Percentiles rank a stretch among this genome's conserved stretches.
phyloP scores from a whole-genome alignment of 2,797 vertebrate species.

The Sebastes iracundus region DNA sequence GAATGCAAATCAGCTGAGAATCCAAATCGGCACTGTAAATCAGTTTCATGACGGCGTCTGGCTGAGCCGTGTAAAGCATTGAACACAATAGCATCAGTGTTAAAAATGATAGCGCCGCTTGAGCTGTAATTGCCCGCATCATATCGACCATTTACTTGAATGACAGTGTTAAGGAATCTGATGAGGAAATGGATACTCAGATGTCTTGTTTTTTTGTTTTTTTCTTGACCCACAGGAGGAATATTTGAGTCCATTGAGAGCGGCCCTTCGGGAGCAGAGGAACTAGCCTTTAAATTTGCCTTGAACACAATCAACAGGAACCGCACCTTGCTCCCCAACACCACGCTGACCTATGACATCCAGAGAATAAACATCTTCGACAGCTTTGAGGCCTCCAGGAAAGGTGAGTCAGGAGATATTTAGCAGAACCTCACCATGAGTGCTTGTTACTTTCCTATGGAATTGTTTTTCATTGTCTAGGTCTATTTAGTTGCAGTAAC shows the following conservation, averaged over 20 bases:
- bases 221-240: conserved; percentile 84
- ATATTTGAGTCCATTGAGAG: conserved; percentile 99
- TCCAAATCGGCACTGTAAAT: conserved; percentile 37
- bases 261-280: conserved; percentile 96
- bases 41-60: conserved; percentile 32
- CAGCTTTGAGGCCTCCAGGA: conserved; percentile 99
- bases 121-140: conserved; percentile 36
- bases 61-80: conserved; percentile 6
- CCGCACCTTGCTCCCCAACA: conserved; percentile 97
- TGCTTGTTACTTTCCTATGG: neutral
- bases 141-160: conserved; percentile 41
- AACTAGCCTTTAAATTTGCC: conserved; percentile 98
- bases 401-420: conserved; percentile 85
- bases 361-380: conserved; percentile 99
- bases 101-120: conserved; percentile 23
- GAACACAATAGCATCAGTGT: conserved; percentile 7
- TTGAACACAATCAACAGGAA: conserved; percentile 99
- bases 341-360: conserved; percentile 97
- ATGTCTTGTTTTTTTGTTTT: conserved; percentile 1
- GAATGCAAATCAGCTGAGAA: conserved; percentile 65
- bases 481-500: neutral
- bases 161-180: conserved; percentile 39
- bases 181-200: conserved; percentile 22
- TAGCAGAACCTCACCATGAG: neutral
- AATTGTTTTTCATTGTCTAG: neutral